A percentile compares a stretch with the other conserved stretches of the same genome.
phyloP scores from a whole-genome alignment of 1,140 invertebrate genomes.

The Trichogramma pretiosum region DNA sequence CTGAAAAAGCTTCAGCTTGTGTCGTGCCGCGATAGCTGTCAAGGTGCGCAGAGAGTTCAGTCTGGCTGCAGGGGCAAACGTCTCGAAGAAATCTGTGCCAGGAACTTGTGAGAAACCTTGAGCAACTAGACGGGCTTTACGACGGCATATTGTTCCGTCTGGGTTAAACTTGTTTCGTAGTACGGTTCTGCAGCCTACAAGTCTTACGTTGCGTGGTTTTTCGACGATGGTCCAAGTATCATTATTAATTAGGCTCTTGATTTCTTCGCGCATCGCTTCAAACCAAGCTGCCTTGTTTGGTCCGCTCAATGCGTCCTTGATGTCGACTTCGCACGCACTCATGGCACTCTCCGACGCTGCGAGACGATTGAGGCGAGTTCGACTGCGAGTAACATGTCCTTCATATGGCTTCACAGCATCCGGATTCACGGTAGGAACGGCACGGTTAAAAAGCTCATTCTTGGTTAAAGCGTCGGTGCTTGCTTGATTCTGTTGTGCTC shows the following conservation, averaged over 20 bases:
- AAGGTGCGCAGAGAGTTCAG: background rate
- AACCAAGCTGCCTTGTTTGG: constrained; percentile 12
- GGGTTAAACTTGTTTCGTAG: constrained; percentile 12
- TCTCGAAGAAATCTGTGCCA: constrained; percentile 22
- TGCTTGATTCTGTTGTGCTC: background rate
- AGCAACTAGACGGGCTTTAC: constrained; percentile 23
- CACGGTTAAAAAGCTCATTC: background rate
- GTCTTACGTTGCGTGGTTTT: background rate
- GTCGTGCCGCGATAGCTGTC: background rate
- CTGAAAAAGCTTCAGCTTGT: background rate
- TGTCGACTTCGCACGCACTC: constrained; percentile 10
- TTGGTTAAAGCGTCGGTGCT: background rate
- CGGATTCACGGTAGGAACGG: background rate
- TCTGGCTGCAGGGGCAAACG: constrained; percentile 20
- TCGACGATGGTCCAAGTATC: constrained; percentile 16
- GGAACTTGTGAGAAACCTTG: constrained; percentile 20
- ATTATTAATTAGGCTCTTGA: constrained; percentile 8
- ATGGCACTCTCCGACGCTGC: background rate
- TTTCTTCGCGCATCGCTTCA: constrained; percentile 14
- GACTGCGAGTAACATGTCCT: background rate
- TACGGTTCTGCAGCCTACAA: constrained; percentile 12
- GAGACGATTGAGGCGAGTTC: too few relatives aligned
- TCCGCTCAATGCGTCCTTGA: constrained; percentile 12
- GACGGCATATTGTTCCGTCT: constrained; percentile 3
- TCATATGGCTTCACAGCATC: background rate